These are phyloP conservation scores for Andrena dorsata DNA, from an alignment of 2,888 invertebrate species.

Conservation along the genomic window DNA sequence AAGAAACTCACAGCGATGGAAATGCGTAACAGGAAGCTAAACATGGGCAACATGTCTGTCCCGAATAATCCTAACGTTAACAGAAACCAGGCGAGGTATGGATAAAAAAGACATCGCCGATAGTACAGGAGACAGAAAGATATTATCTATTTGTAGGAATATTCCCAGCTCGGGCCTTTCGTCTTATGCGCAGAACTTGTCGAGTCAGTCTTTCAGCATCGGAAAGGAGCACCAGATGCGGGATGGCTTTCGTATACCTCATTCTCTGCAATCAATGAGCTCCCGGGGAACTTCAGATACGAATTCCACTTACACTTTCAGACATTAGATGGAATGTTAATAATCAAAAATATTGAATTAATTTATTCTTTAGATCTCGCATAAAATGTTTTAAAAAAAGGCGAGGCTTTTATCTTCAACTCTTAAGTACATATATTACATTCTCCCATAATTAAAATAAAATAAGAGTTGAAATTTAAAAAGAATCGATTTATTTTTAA, in stretches of 20 bases:
- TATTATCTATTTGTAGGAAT: slow-evolving; percentile 3
- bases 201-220: neutral
- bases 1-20: slow-evolving; percentile 31
- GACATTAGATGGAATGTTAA: slow-evolving; percentile 2
- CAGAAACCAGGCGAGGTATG: slow-evolving; percentile 7
- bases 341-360: no score
- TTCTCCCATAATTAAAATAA: no score
- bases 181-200: slow-evolving; percentile 4
- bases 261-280: neutral
- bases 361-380: no score
- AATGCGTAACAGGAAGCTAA: slow-evolving; percentile 1
- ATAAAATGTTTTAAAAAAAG: no score
- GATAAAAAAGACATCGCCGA: neutral
- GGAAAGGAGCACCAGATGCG: neutral
- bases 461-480: no score
- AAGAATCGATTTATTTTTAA: no score
- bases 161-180: neutral
- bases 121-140: neutral
- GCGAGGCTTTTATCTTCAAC: no score
- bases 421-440: no score
- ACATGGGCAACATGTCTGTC: neutral
- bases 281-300: neutral
- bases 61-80: neutral
- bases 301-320: slow-evolving; percentile 8
- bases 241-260: slow-evolving; percentile 33